A percentile compares a stretch with the other conserved stretches of the same genome.
phyloP scores from a whole-genome alignment of 2,113 vertebrate species.

The Vulpes vulpes region DNA sequence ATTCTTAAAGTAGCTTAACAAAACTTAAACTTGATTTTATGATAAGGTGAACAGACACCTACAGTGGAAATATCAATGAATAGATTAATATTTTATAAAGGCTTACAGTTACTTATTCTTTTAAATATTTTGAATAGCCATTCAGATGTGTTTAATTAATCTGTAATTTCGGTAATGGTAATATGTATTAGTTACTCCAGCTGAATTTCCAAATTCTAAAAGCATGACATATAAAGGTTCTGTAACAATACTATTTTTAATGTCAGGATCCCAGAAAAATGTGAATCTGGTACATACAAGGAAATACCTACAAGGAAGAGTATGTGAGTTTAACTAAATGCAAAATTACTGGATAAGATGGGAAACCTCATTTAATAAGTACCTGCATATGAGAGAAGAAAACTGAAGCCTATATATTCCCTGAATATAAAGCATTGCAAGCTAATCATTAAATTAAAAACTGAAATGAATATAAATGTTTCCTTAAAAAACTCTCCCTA shows the following conservation, averaged over 20 bases:
- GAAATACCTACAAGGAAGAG: background rate
- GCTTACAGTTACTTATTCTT: background rate
- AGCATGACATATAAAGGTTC: background rate
- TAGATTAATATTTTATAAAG: background rate
- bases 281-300: background rate
- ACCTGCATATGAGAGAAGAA: background rate
- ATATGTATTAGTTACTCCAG: background rate
- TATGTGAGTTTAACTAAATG: background rate
- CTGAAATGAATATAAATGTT: constrained; percentile 33
- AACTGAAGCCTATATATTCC: background rate
- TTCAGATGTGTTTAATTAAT: background rate
- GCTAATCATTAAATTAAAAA: constrained; percentile 36
- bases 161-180: background rate
- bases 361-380: background rate
- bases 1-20: background rate
- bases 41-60: background rate
- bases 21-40: constrained; percentile 3
- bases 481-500: constrained; percentile 39
- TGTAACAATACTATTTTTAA: background rate
- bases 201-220: background rate
- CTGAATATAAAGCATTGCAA: background rate
- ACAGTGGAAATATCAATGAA: background rate
- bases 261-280: background rate
- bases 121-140: constrained; percentile 27
- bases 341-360: background rate